These are phyloP conservation scores for Panthera leo DNA, from an alignment of 2,113 vertebrate species.

Conservation along the genomic window DNA sequence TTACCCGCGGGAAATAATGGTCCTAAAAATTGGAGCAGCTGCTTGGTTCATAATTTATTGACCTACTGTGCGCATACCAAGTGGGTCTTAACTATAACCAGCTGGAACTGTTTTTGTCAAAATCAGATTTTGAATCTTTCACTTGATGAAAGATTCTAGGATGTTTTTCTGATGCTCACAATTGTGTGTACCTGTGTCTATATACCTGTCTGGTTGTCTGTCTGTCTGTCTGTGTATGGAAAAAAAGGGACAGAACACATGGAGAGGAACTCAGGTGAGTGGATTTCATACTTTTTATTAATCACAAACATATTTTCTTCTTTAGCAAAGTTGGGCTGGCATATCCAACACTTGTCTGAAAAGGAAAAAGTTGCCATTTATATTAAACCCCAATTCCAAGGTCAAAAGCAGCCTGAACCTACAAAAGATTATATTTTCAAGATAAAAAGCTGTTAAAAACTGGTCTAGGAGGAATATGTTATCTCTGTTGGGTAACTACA, in stretches of 20 bases:
- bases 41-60: conserved; percentile 83
- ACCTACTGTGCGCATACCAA: conserved; percentile 81
- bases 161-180: neutral
- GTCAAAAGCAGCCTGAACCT: neutral
- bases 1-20: conserved; percentile 78
- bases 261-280: neutral
- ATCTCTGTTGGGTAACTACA: neutral
- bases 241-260: neutral
- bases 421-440: neutral
- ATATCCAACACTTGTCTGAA: neutral
- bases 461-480: neutral
- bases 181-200: neutral
- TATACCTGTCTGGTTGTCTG: neutral
- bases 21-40: conserved; percentile 83
- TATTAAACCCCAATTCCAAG: neutral
- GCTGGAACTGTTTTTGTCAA: conserved; percentile 66
- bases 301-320: conserved; percentile 19
- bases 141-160: neutral
- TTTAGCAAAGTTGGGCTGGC: neutral
- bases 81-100: conserved; percentile 80
- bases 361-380: neutral
- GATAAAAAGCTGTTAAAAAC: neutral
- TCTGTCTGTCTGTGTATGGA: neutral
- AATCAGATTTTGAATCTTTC: conserved; percentile 1
- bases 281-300: conserved; percentile 23